Evolutionary conservation across 2,113 vertebrate genomes (phyloP).

Genomic region (Accipiter cooperii): DNA sequence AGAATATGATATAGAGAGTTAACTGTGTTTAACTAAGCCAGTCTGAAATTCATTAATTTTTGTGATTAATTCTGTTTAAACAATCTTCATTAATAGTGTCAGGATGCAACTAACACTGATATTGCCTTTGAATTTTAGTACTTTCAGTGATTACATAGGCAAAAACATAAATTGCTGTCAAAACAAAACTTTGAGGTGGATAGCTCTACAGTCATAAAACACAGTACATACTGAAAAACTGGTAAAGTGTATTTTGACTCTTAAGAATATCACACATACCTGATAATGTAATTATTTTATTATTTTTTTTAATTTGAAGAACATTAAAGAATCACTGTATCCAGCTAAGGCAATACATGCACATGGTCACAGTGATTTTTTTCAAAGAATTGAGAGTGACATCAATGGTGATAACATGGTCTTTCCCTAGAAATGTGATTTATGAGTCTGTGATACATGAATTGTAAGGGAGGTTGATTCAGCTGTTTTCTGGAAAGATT

Average conservation of each 20-base stretch:
- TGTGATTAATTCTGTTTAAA: background rate
- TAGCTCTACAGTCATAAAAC: background rate
- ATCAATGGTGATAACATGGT: background rate
- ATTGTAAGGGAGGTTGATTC: background rate
- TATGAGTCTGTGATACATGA: background rate
- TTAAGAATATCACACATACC: background rate
- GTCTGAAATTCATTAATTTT: background rate
- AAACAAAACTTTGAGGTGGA: background rate
- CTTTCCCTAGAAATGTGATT: background rate
- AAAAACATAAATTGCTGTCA: background rate
- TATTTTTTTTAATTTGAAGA: background rate
- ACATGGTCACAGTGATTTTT: background rate
- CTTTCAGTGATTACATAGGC: background rate
- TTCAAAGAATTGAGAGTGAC: background rate
- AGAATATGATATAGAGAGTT: background rate
- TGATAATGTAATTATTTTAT: background rate
- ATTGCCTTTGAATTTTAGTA: background rate
- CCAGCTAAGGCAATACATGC: background rate
- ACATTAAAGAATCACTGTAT: background rate
- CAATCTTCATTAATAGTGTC: background rate
- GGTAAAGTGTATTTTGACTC: background rate
- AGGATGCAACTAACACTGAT: background rate
- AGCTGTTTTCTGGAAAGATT: background rate
- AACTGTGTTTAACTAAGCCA: background rate
- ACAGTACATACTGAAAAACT: background rate